phyloP scores from a whole-genome alignment of 1,140 invertebrate species.

The Sycophila sp. region DNA sequence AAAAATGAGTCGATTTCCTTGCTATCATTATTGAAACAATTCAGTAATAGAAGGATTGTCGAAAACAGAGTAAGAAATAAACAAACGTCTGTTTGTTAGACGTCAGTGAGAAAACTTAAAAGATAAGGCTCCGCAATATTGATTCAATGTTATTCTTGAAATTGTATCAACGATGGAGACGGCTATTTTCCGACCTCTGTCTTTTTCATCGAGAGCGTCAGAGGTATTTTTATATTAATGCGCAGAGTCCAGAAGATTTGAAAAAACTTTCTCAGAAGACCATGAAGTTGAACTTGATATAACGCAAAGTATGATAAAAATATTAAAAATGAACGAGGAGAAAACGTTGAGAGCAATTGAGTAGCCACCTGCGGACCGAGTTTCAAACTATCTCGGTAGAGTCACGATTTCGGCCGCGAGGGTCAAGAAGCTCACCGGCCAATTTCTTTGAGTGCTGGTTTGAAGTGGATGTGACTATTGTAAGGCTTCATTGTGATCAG shows the following conservation, averaged over 20 bases:
- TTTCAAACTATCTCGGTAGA: slow-evolving; percentile 52
- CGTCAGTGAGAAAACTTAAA: no score
- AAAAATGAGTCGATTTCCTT: no score
- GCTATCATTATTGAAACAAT: no score
- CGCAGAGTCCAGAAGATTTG: background rate
- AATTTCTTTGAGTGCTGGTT: slow-evolving; percentile 61
- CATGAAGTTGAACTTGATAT: background rate
- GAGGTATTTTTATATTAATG: no score
- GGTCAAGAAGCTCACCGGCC: slow-evolving; percentile 47
- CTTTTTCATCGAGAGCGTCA: background rate
- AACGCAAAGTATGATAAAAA: slow-evolving; percentile 31
- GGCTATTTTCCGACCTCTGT: no score
- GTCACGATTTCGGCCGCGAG: slow-evolving; percentile 34
- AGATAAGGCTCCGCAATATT: no score
- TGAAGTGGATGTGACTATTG: slow-evolving; percentile 45
- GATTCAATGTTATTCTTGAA: no score
- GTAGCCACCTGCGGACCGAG: slow-evolving; percentile 49
- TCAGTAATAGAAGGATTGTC: no score
- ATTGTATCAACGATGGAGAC: background rate
- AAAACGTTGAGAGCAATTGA: background rate
- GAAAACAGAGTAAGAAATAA: no score
- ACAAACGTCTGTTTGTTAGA: no score
- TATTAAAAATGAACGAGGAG: slow-evolving; percentile 24
- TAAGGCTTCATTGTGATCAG: slow-evolving; percentile 56
- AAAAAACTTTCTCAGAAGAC: no score